These are phyloP conservation scores for Nezara viridula DNA, from an alignment of 2,888 invertebrate genomes.

Conservation along the genomic window DNA sequence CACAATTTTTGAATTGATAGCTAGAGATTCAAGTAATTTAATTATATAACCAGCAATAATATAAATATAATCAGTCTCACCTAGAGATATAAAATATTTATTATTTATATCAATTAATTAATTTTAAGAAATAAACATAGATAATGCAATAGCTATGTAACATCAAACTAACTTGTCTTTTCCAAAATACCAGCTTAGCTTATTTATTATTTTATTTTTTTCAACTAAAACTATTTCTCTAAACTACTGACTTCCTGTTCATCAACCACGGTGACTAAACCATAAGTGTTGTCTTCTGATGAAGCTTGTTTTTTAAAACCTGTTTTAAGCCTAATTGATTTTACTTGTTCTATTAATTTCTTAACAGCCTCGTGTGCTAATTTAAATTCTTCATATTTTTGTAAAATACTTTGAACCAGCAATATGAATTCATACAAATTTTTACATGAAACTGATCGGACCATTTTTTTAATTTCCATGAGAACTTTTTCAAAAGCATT, in stretches of 20 bases:
- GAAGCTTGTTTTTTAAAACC: background rate
- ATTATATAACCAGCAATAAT: too few relatives aligned
- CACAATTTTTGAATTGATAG: too few relatives aligned
- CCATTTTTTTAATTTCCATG: background rate
- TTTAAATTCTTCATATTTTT: slow-evolving; percentile 32
- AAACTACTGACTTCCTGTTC: background rate
- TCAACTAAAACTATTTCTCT: background rate
- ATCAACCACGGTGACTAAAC: background rate
- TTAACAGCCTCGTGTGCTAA: background rate
- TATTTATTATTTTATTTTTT: too few relatives aligned
- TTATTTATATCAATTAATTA: too few relatives aligned
- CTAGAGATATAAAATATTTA: too few relatives aligned
- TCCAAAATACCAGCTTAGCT: too few relatives aligned
- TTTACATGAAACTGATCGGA: background rate
- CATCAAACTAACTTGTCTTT: too few relatives aligned
- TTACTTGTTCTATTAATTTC: background rate
- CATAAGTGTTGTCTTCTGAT: background rate
- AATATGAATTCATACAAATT: slow-evolving; percentile 29
- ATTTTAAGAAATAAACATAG: too few relatives aligned
- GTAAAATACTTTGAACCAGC: slow-evolving; percentile 12
- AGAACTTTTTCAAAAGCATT: background rate
- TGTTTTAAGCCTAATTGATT: background rate
- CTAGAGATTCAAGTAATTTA: too few relatives aligned
- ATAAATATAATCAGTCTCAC: too few relatives aligned
- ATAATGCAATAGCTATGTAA: too few relatives aligned